Evolutionary conservation across 2,888 invertebrate species (phyloP).

Genomic region (Agonopterix alstromeriana): DNA sequence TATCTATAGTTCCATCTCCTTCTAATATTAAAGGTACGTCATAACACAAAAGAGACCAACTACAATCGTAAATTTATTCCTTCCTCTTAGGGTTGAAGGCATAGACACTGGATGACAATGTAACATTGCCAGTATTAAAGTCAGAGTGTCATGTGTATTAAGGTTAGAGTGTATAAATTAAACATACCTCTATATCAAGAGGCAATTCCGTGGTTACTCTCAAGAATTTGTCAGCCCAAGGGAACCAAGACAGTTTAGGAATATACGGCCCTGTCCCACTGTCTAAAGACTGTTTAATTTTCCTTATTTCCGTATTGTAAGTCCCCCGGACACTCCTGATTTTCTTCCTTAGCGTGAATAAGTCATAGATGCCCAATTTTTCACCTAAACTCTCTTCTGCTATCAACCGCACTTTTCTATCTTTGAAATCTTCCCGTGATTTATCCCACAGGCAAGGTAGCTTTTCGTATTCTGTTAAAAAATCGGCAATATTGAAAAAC

Average conservation of each 20-base stretch:
- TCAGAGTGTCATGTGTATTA: too few species aligned
- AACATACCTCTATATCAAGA: neutral
- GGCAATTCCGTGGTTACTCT: conserved; percentile 6
- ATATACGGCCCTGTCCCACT: neutral
- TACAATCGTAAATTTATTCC: too few species aligned
- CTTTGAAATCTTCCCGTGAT: conserved; percentile 1
- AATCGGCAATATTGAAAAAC: conserved; percentile 3
- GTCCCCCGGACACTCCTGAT: conserved; percentile 6
- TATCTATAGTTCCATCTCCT: too few species aligned
- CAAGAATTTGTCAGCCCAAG: conserved; percentile 5
- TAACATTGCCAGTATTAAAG: too few species aligned
- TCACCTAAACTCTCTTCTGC: conserved; percentile 4
- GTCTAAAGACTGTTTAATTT: conserved; percentile 1
- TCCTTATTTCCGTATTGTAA: conserved; percentile 6
- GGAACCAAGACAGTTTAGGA: conserved; percentile 4
- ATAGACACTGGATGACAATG: too few species aligned
- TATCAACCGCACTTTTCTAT: neutral
- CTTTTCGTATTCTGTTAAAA: conserved; percentile 5
- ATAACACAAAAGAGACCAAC: too few species aligned
- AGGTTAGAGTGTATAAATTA: too few species aligned
- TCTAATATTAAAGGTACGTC: too few species aligned
- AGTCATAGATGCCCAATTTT: conserved; percentile 2
- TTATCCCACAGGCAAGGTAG: conserved; percentile 5
- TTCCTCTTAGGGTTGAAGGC: too few species aligned
- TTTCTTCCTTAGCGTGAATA: conserved; percentile 2